Conservation (phyloP, 1,140 invertebrate genomes). For the Monochamus saltuarius region DNA sequence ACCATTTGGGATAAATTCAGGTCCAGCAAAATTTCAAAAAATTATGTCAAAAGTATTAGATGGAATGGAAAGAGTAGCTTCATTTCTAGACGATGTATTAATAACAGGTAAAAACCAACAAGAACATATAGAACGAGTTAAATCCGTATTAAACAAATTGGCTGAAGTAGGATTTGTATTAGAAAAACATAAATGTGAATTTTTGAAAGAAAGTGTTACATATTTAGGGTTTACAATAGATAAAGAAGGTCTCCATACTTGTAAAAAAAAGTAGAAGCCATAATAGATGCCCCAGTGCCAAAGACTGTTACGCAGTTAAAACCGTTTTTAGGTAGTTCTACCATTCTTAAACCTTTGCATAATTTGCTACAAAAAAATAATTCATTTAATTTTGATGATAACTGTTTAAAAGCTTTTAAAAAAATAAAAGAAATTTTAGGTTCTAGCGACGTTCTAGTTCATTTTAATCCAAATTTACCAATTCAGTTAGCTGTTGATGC, state of each 20-base stretch:
- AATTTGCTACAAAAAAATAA: background rate
- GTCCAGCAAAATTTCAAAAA: slow-evolving; percentile 39
- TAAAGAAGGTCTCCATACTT: slow-evolving; percentile 37
- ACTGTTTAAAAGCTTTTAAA: too few relatives aligned
- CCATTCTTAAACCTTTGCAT: slow-evolving; percentile 37
- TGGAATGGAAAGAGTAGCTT: slow-evolving; percentile 24
- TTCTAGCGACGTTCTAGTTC: too few relatives aligned
- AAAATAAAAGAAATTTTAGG: background rate
- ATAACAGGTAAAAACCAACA: slow-evolving; percentile 29
- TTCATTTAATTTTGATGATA: too few relatives aligned
- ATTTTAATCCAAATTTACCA: too few relatives aligned
- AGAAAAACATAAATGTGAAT: slow-evolving; percentile 11
- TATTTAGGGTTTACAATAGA: slow-evolving; percentile 32
- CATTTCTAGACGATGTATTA: slow-evolving; percentile 41
- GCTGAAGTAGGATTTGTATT: slow-evolving; percentile 11
- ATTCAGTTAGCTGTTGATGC: too few relatives aligned
- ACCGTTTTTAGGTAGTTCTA: slow-evolving; percentile 40
- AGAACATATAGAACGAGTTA: slow-evolving; percentile 26
- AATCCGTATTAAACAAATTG: slow-evolving; percentile 28
- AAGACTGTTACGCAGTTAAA: slow-evolving; percentile 46
- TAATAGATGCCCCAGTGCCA: slow-evolving; percentile 43
- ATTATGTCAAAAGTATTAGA: slow-evolving; percentile 45
- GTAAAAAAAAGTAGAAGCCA: slow-evolving; percentile 38
- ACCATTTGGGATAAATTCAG: slow-evolving; percentile 23
- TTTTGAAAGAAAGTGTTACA: slow-evolving; percentile 3